Evolutionary conservation across 2,888 invertebrate genomes (phyloP).

Genomic region (Plebejus melissa): DNA sequence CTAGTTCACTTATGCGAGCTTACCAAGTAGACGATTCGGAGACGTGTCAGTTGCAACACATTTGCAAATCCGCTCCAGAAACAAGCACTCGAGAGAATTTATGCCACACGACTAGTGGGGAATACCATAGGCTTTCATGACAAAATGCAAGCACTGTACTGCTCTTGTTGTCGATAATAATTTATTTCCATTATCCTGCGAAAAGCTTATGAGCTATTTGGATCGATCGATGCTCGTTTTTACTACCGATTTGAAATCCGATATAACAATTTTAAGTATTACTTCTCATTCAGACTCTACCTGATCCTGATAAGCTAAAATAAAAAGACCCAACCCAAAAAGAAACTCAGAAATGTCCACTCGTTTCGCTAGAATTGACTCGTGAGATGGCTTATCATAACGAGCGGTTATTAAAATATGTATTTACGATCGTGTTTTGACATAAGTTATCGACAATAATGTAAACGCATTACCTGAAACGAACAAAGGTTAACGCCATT

Average conservation of each 20-base stretch:
- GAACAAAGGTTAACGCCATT: constrained; percentile 17
- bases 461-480: constrained; percentile 14
- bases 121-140: background rate
- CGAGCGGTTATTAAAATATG: constrained; percentile 20
- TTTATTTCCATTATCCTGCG: background rate
- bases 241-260: background rate
- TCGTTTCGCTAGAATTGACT: background rate
- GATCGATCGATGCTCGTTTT: background rate
- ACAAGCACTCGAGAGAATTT: constrained; percentile 19
- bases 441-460: constrained; percentile 18
- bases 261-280: background rate
- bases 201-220: background rate
- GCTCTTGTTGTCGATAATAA: background rate
- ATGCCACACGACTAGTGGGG: background rate
- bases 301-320: background rate
- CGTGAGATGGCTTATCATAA: constrained; percentile 6
- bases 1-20: background rate
- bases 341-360: background rate
- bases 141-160: background rate
- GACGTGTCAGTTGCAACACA: background rate
- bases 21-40: background rate
- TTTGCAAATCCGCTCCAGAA: constrained; percentile 1
- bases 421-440: constrained; percentile 22
- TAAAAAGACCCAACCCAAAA: background rate
- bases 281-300: background rate